Evolutionary conservation across 2,113 vertebrate genomes (phyloP).

Genomic region (Chaetops frenatus): DNA sequence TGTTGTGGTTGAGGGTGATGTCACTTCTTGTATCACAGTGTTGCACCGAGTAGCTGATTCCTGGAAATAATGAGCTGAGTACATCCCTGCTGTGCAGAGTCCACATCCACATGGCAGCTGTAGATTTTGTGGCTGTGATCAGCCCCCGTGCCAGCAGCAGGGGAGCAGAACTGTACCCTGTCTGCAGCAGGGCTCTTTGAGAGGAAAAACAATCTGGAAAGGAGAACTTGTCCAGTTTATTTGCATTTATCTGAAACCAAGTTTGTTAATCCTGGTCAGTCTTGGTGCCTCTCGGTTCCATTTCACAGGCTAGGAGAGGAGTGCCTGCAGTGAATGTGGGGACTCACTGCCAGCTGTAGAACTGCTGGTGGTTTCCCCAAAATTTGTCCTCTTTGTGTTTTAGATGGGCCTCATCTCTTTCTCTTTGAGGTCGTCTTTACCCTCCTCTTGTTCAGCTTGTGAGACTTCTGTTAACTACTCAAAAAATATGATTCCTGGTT

Average conservation of each 20-base stretch:
- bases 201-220: neutral
- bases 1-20: neutral
- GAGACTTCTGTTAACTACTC: neutral
- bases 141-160: accelerated
- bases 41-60: neutral
- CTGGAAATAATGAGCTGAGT: neutral
- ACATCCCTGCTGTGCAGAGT: neutral
- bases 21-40: neutral
- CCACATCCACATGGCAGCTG: neutral
- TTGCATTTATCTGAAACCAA: neutral
- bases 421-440: neutral
- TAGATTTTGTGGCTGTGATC: neutral
- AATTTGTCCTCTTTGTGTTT: neutral
- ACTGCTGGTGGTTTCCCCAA: neutral
- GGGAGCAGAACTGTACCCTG: neutral
- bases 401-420: neutral
- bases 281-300: accelerated
- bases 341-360: neutral
- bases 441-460: neutral
- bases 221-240: neutral
- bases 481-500: neutral
- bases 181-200: neutral
- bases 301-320: neutral
- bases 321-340: neutral
- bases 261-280: neutral